A percentile compares a stretch with the other conserved stretches of the same genome.
Evolutionary conservation across 2,888 invertebrate genomes (phyloP).

Genomic region (Yponomeuta cagnagella): DNA sequence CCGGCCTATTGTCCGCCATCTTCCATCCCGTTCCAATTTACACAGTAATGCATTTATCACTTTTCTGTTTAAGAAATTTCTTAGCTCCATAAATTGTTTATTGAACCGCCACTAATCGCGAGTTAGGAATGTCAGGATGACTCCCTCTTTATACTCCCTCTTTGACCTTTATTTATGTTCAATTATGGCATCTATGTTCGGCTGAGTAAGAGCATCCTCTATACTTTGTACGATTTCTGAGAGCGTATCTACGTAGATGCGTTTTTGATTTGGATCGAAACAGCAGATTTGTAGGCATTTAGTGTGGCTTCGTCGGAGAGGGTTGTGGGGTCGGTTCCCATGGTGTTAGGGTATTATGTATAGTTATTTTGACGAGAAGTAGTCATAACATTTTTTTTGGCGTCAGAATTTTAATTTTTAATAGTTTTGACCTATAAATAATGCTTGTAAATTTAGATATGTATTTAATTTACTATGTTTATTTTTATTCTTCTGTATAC

Average conservation of each 20-base stretch:
- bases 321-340: slow-evolving; percentile 30
- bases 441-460: too few species aligned
- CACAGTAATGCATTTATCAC: slow-evolving; percentile 60
- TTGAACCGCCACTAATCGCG: slow-evolving; percentile 64
- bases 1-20: slow-evolving; percentile 46
- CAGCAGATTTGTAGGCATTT: slow-evolving; percentile 68
- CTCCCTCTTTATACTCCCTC: slow-evolving; percentile 18
- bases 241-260: slow-evolving; percentile 37
- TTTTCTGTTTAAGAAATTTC: slow-evolving; percentile 47
- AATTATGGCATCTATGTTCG: neutral
- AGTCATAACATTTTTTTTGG: neutral
- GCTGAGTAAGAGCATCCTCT: neutral
- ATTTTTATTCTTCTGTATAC: too few species aligned
- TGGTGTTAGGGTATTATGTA: neutral
- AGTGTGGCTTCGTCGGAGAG: slow-evolving; percentile 32
- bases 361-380: neutral
- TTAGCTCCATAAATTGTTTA: slow-evolving; percentile 62
- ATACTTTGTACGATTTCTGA: neutral
- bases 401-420: too few species aligned
- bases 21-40: slow-evolving; percentile 50
- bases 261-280: slow-evolving; percentile 62
- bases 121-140: slow-evolving; percentile 35
- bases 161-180: neutral
- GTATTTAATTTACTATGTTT: too few species aligned
- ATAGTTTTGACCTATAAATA: too few species aligned